Evolutionary conservation across 2,888 invertebrate species (phyloP).

Genomic region (Cheiracanthium punctorium): DNA sequence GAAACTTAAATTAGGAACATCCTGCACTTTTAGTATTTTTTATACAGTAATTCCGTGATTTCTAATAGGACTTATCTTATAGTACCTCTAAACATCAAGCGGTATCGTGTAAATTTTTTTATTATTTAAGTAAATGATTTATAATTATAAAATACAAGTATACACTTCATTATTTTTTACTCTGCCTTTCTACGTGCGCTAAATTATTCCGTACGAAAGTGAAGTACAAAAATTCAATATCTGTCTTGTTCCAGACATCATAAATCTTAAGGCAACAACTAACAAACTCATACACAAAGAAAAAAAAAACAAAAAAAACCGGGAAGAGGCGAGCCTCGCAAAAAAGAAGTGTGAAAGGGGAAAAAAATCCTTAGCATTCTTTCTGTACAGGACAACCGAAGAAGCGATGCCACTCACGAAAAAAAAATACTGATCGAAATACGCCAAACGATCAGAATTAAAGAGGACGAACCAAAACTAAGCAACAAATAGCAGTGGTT

Average conservation of each 20-base stretch:
- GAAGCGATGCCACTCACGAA: not conserved
- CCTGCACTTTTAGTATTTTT: no score
- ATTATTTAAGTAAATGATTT: no score
- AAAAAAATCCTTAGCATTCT: not conserved
- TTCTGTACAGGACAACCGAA: not conserved
- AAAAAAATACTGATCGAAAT: not conserved
- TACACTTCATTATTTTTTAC: not conserved
- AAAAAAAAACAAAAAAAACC: not conserved
- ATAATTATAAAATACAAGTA: no score
- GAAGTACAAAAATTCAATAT: not conserved
- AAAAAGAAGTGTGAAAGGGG: no score
- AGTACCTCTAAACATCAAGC: no score
- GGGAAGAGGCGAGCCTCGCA: no score
- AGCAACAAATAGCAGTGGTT: slow-evolving; percentile 51
- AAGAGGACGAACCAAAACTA: slow-evolving; percentile 44
- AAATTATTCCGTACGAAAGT: not conserved
- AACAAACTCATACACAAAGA: not conserved
- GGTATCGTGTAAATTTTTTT: no score
- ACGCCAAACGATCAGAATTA: slow-evolving; percentile 50
- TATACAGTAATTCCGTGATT: no score
- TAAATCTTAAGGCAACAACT: not conserved
- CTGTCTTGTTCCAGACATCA: not conserved
- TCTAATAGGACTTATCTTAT: no score
- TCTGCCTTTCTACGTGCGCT: not conserved
- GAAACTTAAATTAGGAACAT: no score